phyloP scores from a whole-genome alignment of 1,140 invertebrate species.

The Nylanderia fulva region DNA sequence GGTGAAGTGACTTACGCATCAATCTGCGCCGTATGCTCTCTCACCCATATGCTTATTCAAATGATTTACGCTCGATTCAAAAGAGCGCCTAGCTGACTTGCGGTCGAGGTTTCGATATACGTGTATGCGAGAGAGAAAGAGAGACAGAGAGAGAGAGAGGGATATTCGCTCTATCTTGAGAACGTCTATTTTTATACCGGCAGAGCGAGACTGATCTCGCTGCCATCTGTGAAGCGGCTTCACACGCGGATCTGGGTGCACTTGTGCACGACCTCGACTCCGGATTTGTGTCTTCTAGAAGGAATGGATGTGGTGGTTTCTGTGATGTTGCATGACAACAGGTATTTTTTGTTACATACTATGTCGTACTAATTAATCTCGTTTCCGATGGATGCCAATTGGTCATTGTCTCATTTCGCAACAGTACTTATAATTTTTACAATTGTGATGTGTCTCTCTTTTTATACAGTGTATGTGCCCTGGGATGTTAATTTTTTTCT shows the following conservation, averaged over 20 bases:
- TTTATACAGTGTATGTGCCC: neutral
- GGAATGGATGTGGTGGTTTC: conserved; percentile 58
- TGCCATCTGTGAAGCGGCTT: conserved; percentile 69
- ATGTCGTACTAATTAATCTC: neutral
- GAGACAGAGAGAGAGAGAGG: no score
- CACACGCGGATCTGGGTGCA: conserved; percentile 7
- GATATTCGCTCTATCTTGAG: conserved; percentile 65
- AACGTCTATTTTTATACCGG: conserved; percentile 71
- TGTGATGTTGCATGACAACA: conserved; percentile 58
- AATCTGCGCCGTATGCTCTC: neutral
- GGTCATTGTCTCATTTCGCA: neutral
- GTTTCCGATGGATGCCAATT: neutral
- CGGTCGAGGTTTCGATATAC: conserved; percentile 16
- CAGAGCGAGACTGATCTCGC: conserved; percentile 56
- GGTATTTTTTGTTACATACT: conserved; percentile 27
- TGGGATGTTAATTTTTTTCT: conserved; percentile 14
- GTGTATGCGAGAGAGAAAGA: neutral
- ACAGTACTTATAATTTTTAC: neutral
- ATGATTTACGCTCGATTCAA: conserved; percentile 2
- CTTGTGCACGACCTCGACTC: conserved; percentile 64
- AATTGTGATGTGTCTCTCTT: neutral
- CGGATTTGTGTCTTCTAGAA: conserved; percentile 66
- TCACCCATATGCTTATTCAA: neutral
- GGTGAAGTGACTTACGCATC: neutral
- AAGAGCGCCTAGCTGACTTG: neutral